Evolutionary conservation across 1,140 invertebrate species (phyloP).

Genomic region (Portunus trituberculatus): DNA sequence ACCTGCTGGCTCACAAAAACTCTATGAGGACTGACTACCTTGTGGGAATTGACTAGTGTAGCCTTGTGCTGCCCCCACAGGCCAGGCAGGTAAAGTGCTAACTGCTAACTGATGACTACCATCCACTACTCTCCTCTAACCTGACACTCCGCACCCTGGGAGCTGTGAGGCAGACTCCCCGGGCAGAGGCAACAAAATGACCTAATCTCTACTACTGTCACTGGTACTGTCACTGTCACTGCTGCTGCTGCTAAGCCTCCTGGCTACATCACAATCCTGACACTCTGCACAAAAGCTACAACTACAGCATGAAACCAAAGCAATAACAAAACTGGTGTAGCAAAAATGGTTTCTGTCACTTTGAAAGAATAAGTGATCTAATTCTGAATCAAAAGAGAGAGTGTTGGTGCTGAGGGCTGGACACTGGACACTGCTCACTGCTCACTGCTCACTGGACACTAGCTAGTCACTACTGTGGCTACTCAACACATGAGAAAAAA

Average conservation of each 20-base stretch:
- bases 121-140: neutral
- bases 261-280: neutral
- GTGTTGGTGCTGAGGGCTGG: too few relatives aligned
- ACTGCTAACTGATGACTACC: neutral
- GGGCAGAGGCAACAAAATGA: neutral
- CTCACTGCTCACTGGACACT: too few relatives aligned
- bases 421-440: too few relatives aligned
- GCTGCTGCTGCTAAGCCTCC: neutral
- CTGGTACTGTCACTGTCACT: too few relatives aligned
- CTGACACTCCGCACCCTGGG: neutral
- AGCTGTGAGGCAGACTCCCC: neutral
- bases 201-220: neutral
- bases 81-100: neutral
- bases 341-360: neutral
- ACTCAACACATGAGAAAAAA: neutral
- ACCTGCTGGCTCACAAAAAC: neutral
- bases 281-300: too few relatives aligned
- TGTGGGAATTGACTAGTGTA: neutral
- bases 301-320: too few relatives aligned
- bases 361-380: neutral
- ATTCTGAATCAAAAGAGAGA: neutral
- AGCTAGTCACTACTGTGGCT: neutral
- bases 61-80: too few relatives aligned
- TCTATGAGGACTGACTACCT: neutral
- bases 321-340: too few relatives aligned